phyloP scores from a whole-genome alignment of 2,888 invertebrate species.

The Luffia ferchaultella region DNA sequence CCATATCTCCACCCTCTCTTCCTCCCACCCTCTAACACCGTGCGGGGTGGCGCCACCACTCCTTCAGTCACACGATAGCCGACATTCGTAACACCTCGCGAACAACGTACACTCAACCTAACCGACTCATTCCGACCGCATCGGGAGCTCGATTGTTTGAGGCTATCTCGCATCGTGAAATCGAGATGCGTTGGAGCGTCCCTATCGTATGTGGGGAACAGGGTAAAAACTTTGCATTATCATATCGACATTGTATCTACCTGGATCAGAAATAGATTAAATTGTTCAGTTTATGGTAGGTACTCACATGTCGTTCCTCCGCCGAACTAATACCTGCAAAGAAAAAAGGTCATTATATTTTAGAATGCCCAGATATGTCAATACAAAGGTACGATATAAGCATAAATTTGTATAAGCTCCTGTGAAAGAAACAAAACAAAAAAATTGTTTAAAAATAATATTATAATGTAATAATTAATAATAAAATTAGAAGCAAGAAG shows the following conservation, averaged over 20 bases:
- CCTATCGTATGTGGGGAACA: background rate
- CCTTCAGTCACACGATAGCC: constrained; percentile 44
- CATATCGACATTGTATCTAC: background rate
- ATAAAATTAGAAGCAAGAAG: too few species aligned
- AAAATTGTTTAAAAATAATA: too few species aligned
- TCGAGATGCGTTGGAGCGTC: constrained; percentile 57
- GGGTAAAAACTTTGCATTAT: background rate
- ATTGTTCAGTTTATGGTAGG: too few species aligned
- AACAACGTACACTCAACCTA: constrained; percentile 37
- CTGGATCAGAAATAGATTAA: too few species aligned
- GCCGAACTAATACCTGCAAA: constrained; percentile 62
- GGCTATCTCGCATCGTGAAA: constrained; percentile 29
- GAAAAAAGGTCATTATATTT: background rate
- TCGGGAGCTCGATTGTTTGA: constrained; percentile 14
- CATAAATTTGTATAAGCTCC: too few species aligned
- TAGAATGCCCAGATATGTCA: too few species aligned
- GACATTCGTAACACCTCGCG: constrained; percentile 60
- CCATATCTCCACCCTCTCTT: constrained; percentile 16
- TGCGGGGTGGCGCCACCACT: constrained; percentile 15
- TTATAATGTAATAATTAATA: too few species aligned
- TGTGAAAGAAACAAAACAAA: too few species aligned
- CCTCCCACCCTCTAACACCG: constrained; percentile 11
- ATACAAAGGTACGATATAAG: too few species aligned
- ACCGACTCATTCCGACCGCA: background rate
- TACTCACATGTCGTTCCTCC: constrained; percentile 62